Evolutionary conservation across 2,797 vertebrate species (phyloP).

Genomic region (Sebastes kiyomatsui): DNA sequence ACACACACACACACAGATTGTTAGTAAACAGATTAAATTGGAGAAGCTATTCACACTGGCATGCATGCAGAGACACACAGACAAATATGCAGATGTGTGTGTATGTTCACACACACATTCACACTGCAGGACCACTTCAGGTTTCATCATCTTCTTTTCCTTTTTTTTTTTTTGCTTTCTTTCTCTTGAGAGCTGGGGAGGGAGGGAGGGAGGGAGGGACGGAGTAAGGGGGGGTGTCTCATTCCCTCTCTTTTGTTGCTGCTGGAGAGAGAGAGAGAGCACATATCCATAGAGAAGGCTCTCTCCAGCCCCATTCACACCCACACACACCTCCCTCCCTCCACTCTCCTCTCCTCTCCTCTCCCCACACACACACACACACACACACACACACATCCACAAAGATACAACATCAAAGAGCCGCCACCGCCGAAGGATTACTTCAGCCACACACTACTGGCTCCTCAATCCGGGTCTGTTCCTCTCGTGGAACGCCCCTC

Average conservation of each 20-base stretch:
- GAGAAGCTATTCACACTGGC: constrained; percentile 52
- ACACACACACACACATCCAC: constrained; percentile 61
- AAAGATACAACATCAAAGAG: constrained; percentile 83
- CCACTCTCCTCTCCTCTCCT: constrained; percentile 11
- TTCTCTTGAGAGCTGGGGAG: constrained; percentile 66
- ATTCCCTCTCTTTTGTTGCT: constrained; percentile 83
- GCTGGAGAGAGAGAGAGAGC: constrained; percentile 74
- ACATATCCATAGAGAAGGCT: constrained; percentile 82
- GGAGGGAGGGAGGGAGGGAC: not conserved
- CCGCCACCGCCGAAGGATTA: constrained; percentile 88
- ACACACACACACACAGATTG: constrained; percentile 38
- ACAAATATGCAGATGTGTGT: constrained; percentile 36
- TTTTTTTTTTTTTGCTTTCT: constrained; percentile 68
- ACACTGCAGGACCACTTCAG: constrained; percentile 81
- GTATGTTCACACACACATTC: constrained; percentile 14
- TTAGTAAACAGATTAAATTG: constrained; percentile 69
- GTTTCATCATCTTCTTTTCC: constrained; percentile 76
- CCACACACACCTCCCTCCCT: constrained; percentile 62
- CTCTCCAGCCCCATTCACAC: constrained; percentile 80
- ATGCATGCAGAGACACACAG: constrained; percentile 18
- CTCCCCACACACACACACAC: constrained; percentile 29
- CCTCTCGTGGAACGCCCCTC: constrained; percentile 85
- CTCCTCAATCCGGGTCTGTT: constrained; percentile 88
- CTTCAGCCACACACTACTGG: constrained; percentile 89
- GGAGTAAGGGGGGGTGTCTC: constrained; percentile 61